Evolutionary conservation across 2,888 invertebrate genomes (phyloP).

Genomic region (Lacanobia wlatinum): DNA sequence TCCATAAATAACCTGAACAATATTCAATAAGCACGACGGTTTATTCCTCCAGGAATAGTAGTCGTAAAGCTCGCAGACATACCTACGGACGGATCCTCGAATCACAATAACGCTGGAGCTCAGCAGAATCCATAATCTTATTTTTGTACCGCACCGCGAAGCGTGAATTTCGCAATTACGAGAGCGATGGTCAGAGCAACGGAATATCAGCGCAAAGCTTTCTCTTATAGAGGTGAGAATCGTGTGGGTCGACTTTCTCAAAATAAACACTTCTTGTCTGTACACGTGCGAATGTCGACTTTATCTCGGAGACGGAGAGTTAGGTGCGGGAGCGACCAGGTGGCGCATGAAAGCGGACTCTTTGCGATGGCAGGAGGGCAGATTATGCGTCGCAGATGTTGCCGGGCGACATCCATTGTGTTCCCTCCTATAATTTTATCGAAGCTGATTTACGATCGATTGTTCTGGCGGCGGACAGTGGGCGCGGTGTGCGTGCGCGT

Average conservation of each 20-base stretch:
- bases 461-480: conserved; percentile 89
- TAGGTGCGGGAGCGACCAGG: conserved; percentile 77
- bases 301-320: conserved; percentile 88
- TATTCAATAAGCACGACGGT: conserved; percentile 88
- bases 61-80: conserved; percentile 89
- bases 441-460: conserved; percentile 91
- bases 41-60: conserved; percentile 90
- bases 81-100: conserved; percentile 90
- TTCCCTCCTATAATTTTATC: conserved; percentile 91
- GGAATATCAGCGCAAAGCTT: conserved; percentile 78
- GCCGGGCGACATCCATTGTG: conserved; percentile 86
- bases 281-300: conserved; percentile 89
- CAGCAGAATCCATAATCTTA: conserved; percentile 91
- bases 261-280: conserved; percentile 90
- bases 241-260: conserved; percentile 77
- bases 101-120: conserved; percentile 90
- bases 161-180: conserved; percentile 91
- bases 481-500: conserved; percentile 84
- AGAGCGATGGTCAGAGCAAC: conserved; percentile 71
- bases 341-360: conserved; percentile 86
- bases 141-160: conserved; percentile 90
- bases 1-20: conserved; percentile 88
- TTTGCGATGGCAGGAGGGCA: conserved; percentile 83
- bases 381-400: conserved; percentile 84
- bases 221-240: conserved; percentile 77